A percentile compares a stretch with the other conserved stretches of the same genome.
These are phyloP conservation scores for Malurus cyaneus DNA, from an alignment of 2,113 vertebrate species.

Conservation along the genomic window DNA sequence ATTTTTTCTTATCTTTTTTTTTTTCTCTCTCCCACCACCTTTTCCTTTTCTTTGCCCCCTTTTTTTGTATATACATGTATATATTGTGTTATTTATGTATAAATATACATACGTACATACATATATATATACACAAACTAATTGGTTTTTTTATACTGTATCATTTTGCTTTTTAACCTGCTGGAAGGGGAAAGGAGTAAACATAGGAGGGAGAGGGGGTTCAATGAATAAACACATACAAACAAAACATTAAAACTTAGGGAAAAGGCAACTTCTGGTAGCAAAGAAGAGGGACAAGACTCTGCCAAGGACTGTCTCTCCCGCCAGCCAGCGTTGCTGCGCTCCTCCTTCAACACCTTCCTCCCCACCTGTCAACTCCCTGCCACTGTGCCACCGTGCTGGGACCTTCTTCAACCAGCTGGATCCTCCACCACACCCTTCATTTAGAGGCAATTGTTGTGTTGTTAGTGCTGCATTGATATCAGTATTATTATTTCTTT, in stretches of 20 bases:
- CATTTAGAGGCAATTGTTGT: slow-evolving; percentile 71
- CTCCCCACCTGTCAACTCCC: slow-evolving; percentile 38
- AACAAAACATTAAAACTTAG: slow-evolving; percentile 66
- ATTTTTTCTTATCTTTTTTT: slow-evolving; percentile 44
- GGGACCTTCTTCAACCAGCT: slow-evolving; percentile 65
- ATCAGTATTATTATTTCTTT: slow-evolving; percentile 73
- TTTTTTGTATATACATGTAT: slow-evolving; percentile 56
- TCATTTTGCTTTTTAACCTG: slow-evolving; percentile 62
- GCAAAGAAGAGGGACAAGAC: slow-evolving; percentile 63
- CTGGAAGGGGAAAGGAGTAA: slow-evolving; percentile 69
- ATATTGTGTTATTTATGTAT: slow-evolving; percentile 24
- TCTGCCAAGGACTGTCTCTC: slow-evolving; percentile 65
- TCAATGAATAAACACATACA: slow-evolving; percentile 60
- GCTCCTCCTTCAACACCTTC: slow-evolving; percentile 39
- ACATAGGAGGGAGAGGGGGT: slow-evolving; percentile 62
- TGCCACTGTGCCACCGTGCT: slow-evolving; percentile 50
- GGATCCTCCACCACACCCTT: slow-evolving; percentile 63
- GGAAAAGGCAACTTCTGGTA: slow-evolving; percentile 67
- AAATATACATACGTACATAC: slow-evolving; percentile 28
- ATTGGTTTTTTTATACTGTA: slow-evolving; percentile 40
- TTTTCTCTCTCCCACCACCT: slow-evolving; percentile 6
- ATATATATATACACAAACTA: neutral
- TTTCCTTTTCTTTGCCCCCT: slow-evolving; percentile 31
- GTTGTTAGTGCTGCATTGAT: slow-evolving; percentile 71
- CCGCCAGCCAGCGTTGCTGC: slow-evolving; percentile 52